These are phyloP conservation scores for Carcharodon carcharias DNA, from an alignment of 2,797 vertebrate species.

Conservation along the genomic window DNA sequence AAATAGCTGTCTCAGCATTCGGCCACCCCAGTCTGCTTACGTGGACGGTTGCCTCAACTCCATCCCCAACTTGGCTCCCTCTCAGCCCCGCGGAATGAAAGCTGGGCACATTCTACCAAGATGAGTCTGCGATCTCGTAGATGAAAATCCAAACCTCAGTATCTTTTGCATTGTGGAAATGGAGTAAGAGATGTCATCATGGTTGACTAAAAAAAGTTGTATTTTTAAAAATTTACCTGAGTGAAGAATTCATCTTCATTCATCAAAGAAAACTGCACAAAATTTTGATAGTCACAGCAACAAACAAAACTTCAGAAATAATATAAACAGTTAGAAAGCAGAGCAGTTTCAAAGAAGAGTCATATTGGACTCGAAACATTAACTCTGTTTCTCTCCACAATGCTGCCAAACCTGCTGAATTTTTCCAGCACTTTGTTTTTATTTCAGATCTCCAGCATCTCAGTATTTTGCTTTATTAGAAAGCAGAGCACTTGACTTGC, in stretches of 20 bases:
- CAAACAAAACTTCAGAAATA: background rate
- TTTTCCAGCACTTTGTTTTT: too few relatives aligned
- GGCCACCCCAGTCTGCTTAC: too few relatives aligned
- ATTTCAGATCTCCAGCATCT: too few relatives aligned
- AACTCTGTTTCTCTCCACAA: too few relatives aligned
- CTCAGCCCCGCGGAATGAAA: too few relatives aligned
- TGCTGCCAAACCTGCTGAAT: too few relatives aligned
- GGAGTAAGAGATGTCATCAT: background rate
- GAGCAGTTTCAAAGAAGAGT: background rate
- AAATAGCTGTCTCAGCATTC: background rate
- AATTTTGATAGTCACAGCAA: background rate
- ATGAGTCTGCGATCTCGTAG: too few relatives aligned
- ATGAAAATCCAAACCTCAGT: background rate
- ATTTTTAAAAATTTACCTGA: background rate
- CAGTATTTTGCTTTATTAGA: background rate
- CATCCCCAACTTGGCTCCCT: too few relatives aligned
- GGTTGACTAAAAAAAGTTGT: background rate
- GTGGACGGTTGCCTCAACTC: too few relatives aligned
- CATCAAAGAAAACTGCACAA: background rate
- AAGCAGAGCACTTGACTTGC: background rate
- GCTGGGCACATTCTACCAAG: too few relatives aligned
- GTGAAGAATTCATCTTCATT: background rate
- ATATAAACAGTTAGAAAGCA: background rate
- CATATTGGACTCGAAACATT: too few relatives aligned
- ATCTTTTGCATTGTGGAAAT: background rate